These are phyloP conservation scores for Argya squamiceps DNA, from an alignment of 2,797 vertebrate genomes.

Conservation along the genomic window DNA sequence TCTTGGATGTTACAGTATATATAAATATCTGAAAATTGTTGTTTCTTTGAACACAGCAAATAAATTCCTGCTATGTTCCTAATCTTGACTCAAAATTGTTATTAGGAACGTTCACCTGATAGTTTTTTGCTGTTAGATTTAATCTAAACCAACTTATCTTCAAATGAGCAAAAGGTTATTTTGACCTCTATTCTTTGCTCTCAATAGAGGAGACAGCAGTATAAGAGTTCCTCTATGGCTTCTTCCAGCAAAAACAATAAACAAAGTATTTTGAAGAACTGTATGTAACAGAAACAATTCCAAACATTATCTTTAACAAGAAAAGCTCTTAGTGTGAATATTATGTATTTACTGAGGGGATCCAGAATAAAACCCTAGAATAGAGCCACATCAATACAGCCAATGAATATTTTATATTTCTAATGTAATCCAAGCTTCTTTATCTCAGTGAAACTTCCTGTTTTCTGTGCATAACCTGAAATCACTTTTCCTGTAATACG, in stretches of 20 bases:
- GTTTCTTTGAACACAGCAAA: background rate
- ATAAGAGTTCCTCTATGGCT: background rate
- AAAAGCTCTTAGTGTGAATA: background rate
- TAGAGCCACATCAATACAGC: background rate
- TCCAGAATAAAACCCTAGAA: background rate
- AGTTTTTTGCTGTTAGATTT: background rate
- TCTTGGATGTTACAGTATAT: background rate
- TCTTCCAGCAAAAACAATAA: background rate
- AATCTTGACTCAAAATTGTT: background rate
- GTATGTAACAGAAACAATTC: background rate
- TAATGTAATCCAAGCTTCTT: background rate
- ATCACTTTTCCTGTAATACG: background rate
- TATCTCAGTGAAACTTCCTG: background rate
- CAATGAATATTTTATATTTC: background rate
- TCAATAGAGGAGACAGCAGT: background rate
- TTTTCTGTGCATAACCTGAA: background rate
- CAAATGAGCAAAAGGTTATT: background rate
- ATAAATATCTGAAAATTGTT: background rate
- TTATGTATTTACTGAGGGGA: background rate
- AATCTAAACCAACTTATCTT: background rate
- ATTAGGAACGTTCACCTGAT: background rate
- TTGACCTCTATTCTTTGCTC: background rate
- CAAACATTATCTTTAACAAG: background rate
- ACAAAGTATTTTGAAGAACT: background rate
- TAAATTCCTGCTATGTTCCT: accelerated